A percentile compares a stretch with the other conserved stretches of the same genome.
Evolutionary conservation across 1,140 invertebrate genomes (phyloP).

Genomic region (Drosophila ficusphila): DNA sequence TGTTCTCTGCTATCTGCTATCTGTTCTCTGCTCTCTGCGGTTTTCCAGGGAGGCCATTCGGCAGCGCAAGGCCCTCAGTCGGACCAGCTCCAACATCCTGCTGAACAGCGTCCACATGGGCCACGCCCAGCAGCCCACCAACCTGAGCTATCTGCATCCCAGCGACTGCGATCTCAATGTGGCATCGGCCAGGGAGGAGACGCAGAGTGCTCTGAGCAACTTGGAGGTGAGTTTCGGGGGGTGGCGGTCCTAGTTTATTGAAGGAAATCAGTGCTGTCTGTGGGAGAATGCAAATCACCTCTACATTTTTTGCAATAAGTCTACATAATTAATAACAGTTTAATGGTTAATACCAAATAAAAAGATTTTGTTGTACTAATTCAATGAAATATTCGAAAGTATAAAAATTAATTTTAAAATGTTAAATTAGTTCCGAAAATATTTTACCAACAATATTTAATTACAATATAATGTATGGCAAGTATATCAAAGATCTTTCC

Average conservation of each 20-base stretch:
- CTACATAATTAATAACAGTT: too few species aligned
- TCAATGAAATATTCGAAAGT: too few species aligned
- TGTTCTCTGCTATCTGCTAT: too few species aligned
- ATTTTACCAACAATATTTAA: too few species aligned
- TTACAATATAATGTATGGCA: too few species aligned
- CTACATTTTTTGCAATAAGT: too few species aligned
- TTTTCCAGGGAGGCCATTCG: constrained; percentile 91
- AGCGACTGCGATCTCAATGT: constrained; percentile 86
- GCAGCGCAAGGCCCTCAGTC: constrained; percentile 92
- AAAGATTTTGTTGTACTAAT: too few species aligned
- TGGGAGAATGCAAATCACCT: background rate
- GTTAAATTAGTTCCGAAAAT: too few species aligned
- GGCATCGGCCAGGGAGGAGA: constrained; percentile 84
- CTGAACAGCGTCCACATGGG: constrained; percentile 92
- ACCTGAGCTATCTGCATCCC: constrained; percentile 87
- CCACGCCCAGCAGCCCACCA: constrained; percentile 88
- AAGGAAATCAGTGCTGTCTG: background rate
- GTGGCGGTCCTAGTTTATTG: too few species aligned
- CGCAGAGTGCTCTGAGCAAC: constrained; percentile 86
- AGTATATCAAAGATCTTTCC: too few species aligned
- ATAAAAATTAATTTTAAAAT: too few species aligned
- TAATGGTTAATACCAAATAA: too few species aligned
- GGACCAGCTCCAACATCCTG: constrained; percentile 92
- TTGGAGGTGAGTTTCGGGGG: constrained; percentile 70
- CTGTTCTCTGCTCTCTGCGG: constrained; percentile 1